Evolutionary conservation across 2,797 vertebrate genomes (phyloP).

Genomic region (Microchirus variegatus): DNA sequence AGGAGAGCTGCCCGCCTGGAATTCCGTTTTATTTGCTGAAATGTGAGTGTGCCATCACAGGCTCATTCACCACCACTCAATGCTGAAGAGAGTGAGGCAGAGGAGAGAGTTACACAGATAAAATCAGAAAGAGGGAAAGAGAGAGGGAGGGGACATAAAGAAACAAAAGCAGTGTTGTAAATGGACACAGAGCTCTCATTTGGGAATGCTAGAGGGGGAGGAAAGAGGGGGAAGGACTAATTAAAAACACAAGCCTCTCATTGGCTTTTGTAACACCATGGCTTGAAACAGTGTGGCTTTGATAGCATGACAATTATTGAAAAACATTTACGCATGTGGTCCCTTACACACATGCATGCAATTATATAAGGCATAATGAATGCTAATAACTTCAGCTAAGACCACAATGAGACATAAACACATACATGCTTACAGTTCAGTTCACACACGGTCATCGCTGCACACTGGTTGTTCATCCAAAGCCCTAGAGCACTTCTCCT

Average conservation of each 20-base stretch:
- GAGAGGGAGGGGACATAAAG: constrained; percentile 23
- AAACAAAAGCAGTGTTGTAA: constrained; percentile 71
- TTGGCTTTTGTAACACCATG: constrained; percentile 41
- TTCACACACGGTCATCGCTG: constrained; percentile 17
- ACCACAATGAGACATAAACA: constrained; percentile 32
- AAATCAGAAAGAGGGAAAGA: constrained; percentile 15
- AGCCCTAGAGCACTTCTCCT: constrained; percentile 14
- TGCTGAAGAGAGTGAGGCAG: constrained; percentile 20
- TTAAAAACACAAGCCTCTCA: constrained; percentile 73
- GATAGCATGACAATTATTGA: constrained; percentile 44
- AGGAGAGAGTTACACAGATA: constrained; percentile 25
- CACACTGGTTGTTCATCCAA: constrained; percentile 28
- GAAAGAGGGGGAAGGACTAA: constrained; percentile 56
- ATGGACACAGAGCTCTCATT: constrained; percentile 63
- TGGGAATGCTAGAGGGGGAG: constrained; percentile 58
- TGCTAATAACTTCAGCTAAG: constrained; percentile 39
- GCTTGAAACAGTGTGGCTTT: constrained; percentile 44
- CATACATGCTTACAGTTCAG: constrained; percentile 15
- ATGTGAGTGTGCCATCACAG: constrained; percentile 23
- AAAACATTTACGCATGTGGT: constrained; percentile 38
- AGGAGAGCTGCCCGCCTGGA: constrained; percentile 28
- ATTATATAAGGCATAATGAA: constrained; percentile 32
- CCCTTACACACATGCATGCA: constrained; percentile 27
- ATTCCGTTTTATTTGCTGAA: constrained; percentile 47
- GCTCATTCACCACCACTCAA: constrained; percentile 31